Base-by-base conservation (phyloP, 2,113 vertebrate species). In the Lutjanus erythropterus region DNA sequence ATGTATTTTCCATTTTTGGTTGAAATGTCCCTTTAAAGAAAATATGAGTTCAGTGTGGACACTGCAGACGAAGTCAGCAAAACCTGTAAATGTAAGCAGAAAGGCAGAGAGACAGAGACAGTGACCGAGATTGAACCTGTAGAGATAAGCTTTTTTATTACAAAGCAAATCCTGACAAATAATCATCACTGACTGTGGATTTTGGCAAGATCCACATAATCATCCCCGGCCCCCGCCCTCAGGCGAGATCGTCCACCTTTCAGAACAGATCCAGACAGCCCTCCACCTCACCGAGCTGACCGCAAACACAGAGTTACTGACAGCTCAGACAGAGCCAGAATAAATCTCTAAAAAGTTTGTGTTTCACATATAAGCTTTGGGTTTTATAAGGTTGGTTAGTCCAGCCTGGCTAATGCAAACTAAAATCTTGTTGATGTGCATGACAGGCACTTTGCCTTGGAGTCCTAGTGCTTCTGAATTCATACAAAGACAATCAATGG, bases 91-190 rank as follows among this genome's bases (percentile, higher is more conserved):
- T 84, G 60, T 31, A 23, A 71, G 50, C 59, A 56, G 33, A 82
- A 75, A 86, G 46, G 42, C 67, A 87, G 61, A 85, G 61, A 84
- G 52, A 67, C 47, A 71, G 49, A 85, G 58, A 78, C 25, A 69
- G 60, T 70, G 71, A 35, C 78, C 37, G 64, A 83, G 80, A 87
- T 0, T 88, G 90, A 91, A 91, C 89, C 90, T 85, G 87, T 85
- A 75, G 89, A 90, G 94, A 93, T 75, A 91, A 87, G 88, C 83
- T 50, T 88, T 91, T 91, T 90, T 80, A 90, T 86, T 91, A 87
- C 88, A 83, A 77, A 70, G 90, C 89, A 86, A 94, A 94, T 62
- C 88, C 92, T 46, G 76, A 78, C 75, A 91, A 92, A 95, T 73
- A 71, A 95, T 93, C 88, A 87, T 81, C 69, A 78, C 61, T 80